These are phyloP conservation scores for Mystacornis crossleyi DNA, from an alignment of 2,113 vertebrate genomes.

Conservation along the genomic window DNA sequence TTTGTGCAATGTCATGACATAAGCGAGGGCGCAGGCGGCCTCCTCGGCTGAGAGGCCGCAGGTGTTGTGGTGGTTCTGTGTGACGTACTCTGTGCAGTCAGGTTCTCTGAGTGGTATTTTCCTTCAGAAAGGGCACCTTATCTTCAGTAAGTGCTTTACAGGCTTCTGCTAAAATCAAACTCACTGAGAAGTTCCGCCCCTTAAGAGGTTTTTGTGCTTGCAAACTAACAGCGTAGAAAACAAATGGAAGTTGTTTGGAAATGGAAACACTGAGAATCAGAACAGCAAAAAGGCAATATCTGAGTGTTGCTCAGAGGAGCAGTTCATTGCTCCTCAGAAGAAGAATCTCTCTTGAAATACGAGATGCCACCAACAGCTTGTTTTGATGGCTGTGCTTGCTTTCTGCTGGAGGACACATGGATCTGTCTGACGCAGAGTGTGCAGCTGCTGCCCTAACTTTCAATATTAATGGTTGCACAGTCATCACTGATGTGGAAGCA, in stretches of 20 bases:
- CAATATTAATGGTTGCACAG: not conserved
- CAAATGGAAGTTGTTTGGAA: constrained; percentile 16
- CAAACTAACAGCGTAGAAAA: not conserved
- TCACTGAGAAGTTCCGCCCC: not conserved
- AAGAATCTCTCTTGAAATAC: not conserved
- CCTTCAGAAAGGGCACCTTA: constrained; percentile 33
- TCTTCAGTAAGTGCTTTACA: constrained; percentile 50
- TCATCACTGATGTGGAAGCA: not conserved
- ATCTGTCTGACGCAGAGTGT: not conserved
- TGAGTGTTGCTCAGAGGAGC: not conserved
- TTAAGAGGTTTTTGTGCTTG: not conserved
- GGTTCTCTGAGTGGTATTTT: not conserved
- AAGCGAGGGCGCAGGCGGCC: not conserved
- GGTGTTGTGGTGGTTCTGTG: constrained; percentile 18
- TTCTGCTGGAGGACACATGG: not conserved
- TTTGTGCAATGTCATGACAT: constrained; percentile 44
- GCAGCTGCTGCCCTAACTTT: not conserved
- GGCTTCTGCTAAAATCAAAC: constrained; percentile 12
- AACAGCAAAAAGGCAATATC: not conserved
- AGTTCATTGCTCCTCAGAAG: not conserved
- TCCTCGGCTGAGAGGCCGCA: not conserved
- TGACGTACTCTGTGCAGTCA: not conserved
- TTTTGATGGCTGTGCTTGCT: not conserved
- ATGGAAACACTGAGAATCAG: not conserved
- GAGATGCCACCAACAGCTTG: not conserved